Evolutionary conservation across 2,888 invertebrate genomes (phyloP).

Genomic region (Epiperipatus broadwayi): DNA sequence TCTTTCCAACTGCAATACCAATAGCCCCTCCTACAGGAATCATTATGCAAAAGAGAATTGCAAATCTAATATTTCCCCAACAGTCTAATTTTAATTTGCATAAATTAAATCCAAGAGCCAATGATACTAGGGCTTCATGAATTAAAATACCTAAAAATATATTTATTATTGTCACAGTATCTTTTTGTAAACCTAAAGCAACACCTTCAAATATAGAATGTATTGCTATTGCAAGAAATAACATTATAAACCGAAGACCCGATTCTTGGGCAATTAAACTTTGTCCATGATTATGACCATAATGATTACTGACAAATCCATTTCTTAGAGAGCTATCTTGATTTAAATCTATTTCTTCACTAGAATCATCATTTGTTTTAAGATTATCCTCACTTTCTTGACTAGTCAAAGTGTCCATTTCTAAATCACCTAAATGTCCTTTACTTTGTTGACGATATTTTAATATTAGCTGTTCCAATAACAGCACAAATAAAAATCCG

Average conservation of each 20-base stretch:
- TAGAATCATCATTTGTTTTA: background rate
- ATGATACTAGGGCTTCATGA: constrained; percentile 24
- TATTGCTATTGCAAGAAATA: constrained; percentile 24
- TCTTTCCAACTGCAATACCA: constrained; percentile 22
- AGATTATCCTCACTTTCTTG: constrained; percentile 10
- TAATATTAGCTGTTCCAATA: constrained; percentile 22
- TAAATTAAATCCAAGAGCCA: constrained; percentile 26
- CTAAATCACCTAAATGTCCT: constrained; percentile 16
- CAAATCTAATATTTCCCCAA: constrained; percentile 19
- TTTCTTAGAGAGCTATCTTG: background rate
- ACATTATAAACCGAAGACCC: constrained; percentile 21
- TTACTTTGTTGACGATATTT: background rate
- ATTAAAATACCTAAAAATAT: constrained; percentile 25
- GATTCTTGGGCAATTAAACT: constrained; percentile 11
- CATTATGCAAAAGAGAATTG: constrained; percentile 21
- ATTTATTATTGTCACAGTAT: constrained; percentile 20
- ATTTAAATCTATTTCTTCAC: too few relatives aligned
- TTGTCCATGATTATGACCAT: constrained; percentile 15
- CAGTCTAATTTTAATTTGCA: constrained; percentile 20
- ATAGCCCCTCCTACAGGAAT: constrained; percentile 25
- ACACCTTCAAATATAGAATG: constrained; percentile 28
- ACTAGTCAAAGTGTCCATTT: constrained; percentile 15
- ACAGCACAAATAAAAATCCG: constrained; percentile 25
- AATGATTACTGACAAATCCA: too few relatives aligned
- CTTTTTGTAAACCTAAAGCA: constrained; percentile 26